These are phyloP conservation scores for Alosa sapidissima DNA, from an alignment of 2,797 vertebrate species.

Conservation along the genomic window DNA sequence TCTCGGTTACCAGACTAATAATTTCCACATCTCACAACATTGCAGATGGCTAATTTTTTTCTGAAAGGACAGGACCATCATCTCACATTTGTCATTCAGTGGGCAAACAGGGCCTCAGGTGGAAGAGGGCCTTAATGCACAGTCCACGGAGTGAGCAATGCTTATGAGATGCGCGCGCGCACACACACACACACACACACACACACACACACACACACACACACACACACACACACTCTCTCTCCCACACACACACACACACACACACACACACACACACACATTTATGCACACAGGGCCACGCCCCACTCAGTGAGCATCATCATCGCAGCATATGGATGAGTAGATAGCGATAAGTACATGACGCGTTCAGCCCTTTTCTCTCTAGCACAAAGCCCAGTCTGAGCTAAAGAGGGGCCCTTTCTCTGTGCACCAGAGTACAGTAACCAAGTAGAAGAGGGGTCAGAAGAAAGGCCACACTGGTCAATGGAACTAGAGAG, in stretches of 20 bases:
- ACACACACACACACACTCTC: too few relatives aligned
- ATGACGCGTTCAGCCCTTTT: not conserved
- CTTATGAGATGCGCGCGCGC: not conserved
- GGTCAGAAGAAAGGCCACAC: not conserved
- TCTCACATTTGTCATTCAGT: conserved; percentile 45
- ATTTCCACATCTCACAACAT: conserved; percentile 9
- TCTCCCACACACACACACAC: too few relatives aligned
- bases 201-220: not conserved
- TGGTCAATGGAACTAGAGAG: not conserved
- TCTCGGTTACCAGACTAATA: not conserved
- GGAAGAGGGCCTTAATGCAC: conserved; percentile 30
- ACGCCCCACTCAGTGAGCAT: conserved; percentile 21
- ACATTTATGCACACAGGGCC: not conserved
- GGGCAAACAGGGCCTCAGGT: conserved; percentile 37
- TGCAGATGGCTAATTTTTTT: conserved; percentile 29
- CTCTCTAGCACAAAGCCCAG: not conserved
- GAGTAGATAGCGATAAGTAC: conserved; percentile 11
- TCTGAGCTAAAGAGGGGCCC: not conserved
- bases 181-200: not conserved
- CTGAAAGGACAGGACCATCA: conserved; percentile 33
- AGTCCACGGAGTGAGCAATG: conserved; percentile 25
- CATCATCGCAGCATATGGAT: conserved; percentile 25
- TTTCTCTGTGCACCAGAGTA: not conserved
- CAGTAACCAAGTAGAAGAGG: not conserved
- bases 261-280: conserved; percentile 8